Base-by-base conservation (phyloP, 2,888 invertebrate genomes). In the Eupithecia centaureata region DNA sequence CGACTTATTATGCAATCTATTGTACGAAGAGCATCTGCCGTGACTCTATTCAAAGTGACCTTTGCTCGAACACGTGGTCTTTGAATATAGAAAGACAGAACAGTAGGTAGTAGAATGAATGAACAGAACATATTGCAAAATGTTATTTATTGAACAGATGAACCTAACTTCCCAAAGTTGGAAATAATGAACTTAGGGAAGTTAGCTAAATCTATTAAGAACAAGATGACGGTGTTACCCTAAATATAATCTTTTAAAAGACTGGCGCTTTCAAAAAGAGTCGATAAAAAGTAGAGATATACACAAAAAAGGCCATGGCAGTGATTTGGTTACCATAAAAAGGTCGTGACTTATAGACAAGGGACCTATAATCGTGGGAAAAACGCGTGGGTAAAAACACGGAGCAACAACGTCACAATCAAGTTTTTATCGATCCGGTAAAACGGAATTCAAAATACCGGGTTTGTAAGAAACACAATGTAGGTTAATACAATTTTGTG, bases 11-110 rank as follows among this genome's bases (percentile, higher is more conserved):
- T 76, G 76, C 73, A 79, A 78, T 71, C 80, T 78, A 87, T 90
- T 89, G 86, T 88, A 79, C 71, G 56, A 61, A 75, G 68, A 80
- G 83, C 92, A 92, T 88, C 90, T 92, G 91, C 86, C 83, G 79
- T 74, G 76, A 79, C 74, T 85, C 86, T 87, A 90, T 90, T 89
- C 88, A 86, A 73, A 77, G 73, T 88, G 88, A 91, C 89, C 91
- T 91, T 89, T 90, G 80, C 75, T 77, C 78, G 73, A 82, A 84
- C 89, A 88, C 86, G 88, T 86, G 87, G 84, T 76, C 77, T 85
- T 82, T 81, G 83, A 77, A 83, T 86, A 86, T 72, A 76, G 77
- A 61, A 73, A 70, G 10, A 51, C 68, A 61, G 65, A 63, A 35
- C 58, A 57, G 8, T 33, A 25, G 25, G 1, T 33, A 63, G 22